These are phyloP conservation scores for Metallyticus violacea DNA, from an alignment of 2,888 invertebrate species.

Conservation along the genomic window DNA sequence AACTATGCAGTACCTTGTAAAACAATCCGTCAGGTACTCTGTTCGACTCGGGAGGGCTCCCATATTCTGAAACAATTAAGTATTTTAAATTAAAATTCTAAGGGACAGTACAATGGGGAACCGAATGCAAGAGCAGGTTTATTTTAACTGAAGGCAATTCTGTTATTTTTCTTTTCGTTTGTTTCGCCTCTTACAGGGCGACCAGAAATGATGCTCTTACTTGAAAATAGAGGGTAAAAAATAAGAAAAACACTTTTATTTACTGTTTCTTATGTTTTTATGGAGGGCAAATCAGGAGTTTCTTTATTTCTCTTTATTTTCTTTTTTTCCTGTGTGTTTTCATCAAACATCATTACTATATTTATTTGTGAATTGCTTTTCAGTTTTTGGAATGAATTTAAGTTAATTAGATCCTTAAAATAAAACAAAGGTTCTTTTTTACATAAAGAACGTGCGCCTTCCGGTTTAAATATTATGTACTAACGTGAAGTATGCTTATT, in stretches of 20 bases:
- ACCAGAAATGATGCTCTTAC: not conserved
- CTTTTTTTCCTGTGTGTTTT: not conserved
- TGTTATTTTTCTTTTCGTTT: not conserved
- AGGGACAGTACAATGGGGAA: not conserved
- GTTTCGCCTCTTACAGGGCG: not conserved
- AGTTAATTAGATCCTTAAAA: too few relatives aligned
- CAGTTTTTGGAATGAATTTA: too few relatives aligned
- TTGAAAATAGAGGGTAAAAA: not conserved
- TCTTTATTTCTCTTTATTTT: not conserved
- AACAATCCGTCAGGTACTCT: not conserved
- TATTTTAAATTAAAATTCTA: not conserved
- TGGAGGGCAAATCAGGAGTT: too few relatives aligned
- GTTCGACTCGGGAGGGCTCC: not conserved
- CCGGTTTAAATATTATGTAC: too few relatives aligned
- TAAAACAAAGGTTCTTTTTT: too few relatives aligned
- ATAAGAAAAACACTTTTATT: not conserved
- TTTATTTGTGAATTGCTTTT: too few relatives aligned
- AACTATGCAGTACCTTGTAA: not conserved
- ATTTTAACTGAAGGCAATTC: not conserved
- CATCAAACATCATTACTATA: too few relatives aligned
- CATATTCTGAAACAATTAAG: not conserved
- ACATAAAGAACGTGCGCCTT: too few relatives aligned
- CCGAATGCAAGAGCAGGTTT: too few relatives aligned
- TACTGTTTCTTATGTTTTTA: not conserved
- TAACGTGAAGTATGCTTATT: too few relatives aligned